A percentile compares a stretch with the other conserved stretches of the same genome.
These are phyloP conservation scores for Pocillopora verrucosa DNA, from an alignment of 64 coral and sea anemone species.

Conservation along the genomic window DNA sequence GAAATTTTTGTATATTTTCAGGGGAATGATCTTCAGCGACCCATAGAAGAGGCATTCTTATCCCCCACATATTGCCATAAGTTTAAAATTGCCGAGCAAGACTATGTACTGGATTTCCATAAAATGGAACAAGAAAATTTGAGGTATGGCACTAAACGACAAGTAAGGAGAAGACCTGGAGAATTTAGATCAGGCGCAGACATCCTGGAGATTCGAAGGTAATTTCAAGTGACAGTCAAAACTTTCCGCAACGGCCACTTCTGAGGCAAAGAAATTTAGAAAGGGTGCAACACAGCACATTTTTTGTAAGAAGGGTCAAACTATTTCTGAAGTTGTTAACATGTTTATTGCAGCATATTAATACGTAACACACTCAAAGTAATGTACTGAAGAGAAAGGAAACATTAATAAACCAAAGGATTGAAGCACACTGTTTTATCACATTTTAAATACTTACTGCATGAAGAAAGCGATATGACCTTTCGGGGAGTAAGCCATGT, in stretches of 20 bases:
- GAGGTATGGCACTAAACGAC: not conserved
- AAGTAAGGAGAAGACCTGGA: conserved; percentile 15
- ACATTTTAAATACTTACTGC: too few relatives aligned
- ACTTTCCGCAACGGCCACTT: not conserved
- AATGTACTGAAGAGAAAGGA: too few relatives aligned
- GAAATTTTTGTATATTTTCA: not conserved
- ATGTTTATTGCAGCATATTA: too few relatives aligned
- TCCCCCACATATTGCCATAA: not conserved
- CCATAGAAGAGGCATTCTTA: conserved; percentile 4
- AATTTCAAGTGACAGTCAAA: not conserved
- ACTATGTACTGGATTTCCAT: not conserved
- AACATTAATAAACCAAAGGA: too few relatives aligned
- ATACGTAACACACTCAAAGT: too few relatives aligned
- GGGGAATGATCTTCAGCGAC: not conserved
- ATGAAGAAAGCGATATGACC: too few relatives aligned
- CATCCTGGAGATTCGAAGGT: not conserved
- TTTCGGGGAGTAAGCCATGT: too few relatives aligned
- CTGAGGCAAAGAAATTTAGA: not conserved
- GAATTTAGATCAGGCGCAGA: conserved; percentile 2
- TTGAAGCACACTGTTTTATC: too few relatives aligned
- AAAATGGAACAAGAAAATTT: conserved; percentile 23
- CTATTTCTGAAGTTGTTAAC: too few relatives aligned
- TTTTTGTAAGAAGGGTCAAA: too few relatives aligned
- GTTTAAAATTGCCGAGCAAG: conserved; percentile 23
- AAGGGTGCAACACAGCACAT: too few relatives aligned